phyloP scores from a whole-genome alignment of 2,797 vertebrate genomes.

The Hydrophis major region DNA sequence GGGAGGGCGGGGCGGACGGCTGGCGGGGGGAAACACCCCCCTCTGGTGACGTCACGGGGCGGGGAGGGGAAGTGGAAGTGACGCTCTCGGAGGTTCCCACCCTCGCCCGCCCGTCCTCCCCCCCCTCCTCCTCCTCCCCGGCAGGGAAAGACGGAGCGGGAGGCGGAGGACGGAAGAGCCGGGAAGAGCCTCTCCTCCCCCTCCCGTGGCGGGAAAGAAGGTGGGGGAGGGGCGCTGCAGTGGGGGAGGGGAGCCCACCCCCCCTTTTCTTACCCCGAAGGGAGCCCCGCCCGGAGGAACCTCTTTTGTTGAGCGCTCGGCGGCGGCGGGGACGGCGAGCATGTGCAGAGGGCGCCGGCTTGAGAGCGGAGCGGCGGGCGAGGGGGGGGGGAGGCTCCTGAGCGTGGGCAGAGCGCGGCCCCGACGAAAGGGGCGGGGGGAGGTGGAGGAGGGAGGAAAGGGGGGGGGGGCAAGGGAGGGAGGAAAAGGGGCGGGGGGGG shows the following conservation, averaged over 20 bases:
- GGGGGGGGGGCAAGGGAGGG: too few species aligned
- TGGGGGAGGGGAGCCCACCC: background rate
- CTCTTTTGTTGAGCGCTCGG: background rate
- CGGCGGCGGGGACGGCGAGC: background rate
- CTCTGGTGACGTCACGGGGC: background rate
- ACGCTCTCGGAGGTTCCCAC: slow-evolving; percentile 12
- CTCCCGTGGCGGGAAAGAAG: background rate
- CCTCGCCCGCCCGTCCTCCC: background rate
- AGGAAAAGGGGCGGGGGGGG: background rate
- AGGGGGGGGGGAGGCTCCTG: background rate
- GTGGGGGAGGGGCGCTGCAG: background rate
- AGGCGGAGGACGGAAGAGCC: background rate
- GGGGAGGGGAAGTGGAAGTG: slow-evolving; percentile 24
- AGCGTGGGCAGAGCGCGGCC: too few species aligned
- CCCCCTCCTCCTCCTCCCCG: background rate
- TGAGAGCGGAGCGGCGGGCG: too few species aligned
- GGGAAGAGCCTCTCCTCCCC: background rate
- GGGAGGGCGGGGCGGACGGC: background rate
- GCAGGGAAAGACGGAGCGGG: background rate
- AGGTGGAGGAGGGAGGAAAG: too few species aligned
- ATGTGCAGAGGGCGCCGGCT: background rate
- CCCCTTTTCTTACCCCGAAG: background rate
- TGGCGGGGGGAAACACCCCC: background rate
- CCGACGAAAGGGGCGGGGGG: too few species aligned
- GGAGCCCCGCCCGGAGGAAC: background rate